Conservation (phyloP, 23 tunicate species). For the Ascidia mentula region DNA sequence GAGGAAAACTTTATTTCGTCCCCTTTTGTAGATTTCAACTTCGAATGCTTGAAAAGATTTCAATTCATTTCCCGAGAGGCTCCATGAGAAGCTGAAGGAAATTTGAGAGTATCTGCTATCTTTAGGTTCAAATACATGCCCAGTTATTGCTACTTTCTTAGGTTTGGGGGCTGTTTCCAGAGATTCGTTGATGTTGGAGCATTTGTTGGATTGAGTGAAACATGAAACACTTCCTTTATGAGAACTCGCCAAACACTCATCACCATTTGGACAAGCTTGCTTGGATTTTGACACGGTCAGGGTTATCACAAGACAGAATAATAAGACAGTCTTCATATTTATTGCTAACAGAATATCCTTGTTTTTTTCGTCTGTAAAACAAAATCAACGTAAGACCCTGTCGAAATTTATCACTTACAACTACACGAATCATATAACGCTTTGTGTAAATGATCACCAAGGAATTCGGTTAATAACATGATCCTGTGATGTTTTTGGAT, state of each 20-base stretch:
- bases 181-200: not conserved
- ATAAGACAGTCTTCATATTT: no score
- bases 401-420: no score
- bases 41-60: not conserved
- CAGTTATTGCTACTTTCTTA: not conserved
- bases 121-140: not conserved
- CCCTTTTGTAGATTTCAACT: not conserved
- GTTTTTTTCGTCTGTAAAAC: no score
- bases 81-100: not conserved
- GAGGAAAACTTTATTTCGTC: not conserved
- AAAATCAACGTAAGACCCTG: no score
- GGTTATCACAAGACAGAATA: no score
- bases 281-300: no score
- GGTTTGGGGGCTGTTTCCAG: not conserved
- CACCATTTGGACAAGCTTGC: not conserved
- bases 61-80: not conserved
- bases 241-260: not conserved
- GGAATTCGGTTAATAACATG: no score
- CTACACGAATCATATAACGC: no score
- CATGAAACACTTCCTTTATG: not conserved
- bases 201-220: not conserved
- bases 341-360: no score
- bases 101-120: not conserved
- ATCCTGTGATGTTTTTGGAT: no score
- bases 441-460: no score